These are phyloP conservation scores for Tonatia bakeri DNA, from an alignment of 2,113 vertebrate species.

Conservation along the genomic window DNA sequence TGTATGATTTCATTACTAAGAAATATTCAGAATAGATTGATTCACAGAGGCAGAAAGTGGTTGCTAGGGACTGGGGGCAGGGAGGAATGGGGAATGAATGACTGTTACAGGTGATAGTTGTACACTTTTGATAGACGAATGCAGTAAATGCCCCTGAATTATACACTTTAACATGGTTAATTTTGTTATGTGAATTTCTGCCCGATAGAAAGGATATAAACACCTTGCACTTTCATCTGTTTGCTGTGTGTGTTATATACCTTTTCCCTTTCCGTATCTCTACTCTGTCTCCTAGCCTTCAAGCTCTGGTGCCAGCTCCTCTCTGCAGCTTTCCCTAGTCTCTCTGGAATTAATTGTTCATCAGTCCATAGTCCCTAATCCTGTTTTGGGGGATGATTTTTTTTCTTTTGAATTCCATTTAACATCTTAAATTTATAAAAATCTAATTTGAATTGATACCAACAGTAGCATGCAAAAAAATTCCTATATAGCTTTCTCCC, in stretches of 20 bases:
- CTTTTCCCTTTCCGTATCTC: not conserved
- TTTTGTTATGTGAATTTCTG: not conserved
- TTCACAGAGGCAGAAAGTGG: not conserved
- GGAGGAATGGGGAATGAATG: not conserved
- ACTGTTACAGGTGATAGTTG: not conserved
- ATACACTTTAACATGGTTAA: not conserved
- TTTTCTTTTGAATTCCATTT: not conserved
- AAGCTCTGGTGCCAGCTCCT: not conserved
- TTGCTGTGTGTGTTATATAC: not conserved
- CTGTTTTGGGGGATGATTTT: not conserved
- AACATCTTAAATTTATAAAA: not conserved
- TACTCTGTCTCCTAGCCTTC: not conserved
- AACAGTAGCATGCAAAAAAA: not conserved
- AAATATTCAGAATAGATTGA: not conserved
- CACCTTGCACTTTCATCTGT: not conserved
- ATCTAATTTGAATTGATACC: not conserved
- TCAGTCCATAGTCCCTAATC: not conserved
- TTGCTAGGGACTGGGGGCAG: not conserved
- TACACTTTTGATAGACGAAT: not conserved
- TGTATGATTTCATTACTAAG: not conserved
- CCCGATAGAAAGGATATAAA: not conserved
- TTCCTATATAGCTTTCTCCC: not conserved
- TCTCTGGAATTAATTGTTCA: not conserved
- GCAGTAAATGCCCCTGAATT: not conserved
- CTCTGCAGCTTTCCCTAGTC: not conserved